phyloP scores from a whole-genome alignment of 2,113 vertebrate genomes.

The Patagioenas fasciata region DNA sequence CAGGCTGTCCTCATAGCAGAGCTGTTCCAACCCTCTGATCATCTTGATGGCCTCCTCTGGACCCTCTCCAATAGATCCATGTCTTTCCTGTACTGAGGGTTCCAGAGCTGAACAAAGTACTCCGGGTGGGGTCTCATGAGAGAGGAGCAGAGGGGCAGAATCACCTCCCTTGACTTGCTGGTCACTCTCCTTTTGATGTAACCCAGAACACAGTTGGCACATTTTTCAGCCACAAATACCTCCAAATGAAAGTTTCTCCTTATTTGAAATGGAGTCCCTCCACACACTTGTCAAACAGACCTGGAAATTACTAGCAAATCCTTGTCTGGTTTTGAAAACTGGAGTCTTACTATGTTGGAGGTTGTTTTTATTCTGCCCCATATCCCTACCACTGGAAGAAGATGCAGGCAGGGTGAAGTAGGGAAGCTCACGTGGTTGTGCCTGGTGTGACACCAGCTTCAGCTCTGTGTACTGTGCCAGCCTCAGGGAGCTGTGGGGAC shows the following conservation, averaged over 20 bases:
- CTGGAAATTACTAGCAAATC: not conserved
- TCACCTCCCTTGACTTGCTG: not conserved
- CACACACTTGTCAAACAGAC: not conserved
- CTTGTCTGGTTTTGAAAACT: not conserved
- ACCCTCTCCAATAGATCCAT: rapidly evolving
- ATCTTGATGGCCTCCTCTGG: not conserved
- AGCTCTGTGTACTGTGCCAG: not conserved
- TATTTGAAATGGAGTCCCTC: not conserved
- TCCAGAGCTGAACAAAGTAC: rapidly evolving
- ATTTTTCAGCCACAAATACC: not conserved
- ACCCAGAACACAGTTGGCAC: rapidly evolving
- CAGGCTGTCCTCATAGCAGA: not conserved
- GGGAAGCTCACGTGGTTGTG: rapidly evolving
- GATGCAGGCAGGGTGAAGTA: not conserved
- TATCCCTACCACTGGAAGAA: not conserved
- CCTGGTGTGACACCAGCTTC: not conserved
- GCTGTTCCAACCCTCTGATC: not conserved
- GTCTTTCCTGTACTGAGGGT: not conserved
- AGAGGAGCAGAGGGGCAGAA: not conserved
- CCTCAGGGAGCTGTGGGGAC: not conserved
- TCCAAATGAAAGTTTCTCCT: not conserved
- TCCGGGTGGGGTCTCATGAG: not conserved
- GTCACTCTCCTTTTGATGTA: not conserved
- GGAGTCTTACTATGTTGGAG: not conserved
- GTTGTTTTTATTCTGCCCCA: not conserved